These are phyloP conservation scores for Suricata suricatta DNA, from an alignment of 2,113 vertebrate genomes.

Conservation along the genomic window DNA sequence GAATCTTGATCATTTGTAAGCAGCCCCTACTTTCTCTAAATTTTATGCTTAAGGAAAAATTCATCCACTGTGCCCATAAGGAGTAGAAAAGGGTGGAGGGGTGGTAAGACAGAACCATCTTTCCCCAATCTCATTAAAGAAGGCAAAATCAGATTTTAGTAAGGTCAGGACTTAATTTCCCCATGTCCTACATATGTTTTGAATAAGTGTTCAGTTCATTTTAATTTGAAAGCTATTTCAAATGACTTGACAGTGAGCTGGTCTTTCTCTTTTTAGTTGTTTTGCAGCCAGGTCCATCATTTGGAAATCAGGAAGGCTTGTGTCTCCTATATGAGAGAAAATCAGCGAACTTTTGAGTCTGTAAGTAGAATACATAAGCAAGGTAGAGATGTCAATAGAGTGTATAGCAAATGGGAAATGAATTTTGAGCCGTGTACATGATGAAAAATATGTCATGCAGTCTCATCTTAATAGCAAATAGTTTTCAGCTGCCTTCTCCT, in stretches of 20 bases:
- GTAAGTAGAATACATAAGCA: slow-evolving; percentile 86
- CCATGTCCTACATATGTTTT: slow-evolving; percentile 25
- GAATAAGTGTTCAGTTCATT: slow-evolving; percentile 19
- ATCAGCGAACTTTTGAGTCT: slow-evolving; percentile 90
- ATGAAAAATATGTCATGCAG: not conserved
- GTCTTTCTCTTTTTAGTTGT: slow-evolving; percentile 84
- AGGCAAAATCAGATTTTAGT: not conserved
- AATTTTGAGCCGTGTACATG: not conserved
- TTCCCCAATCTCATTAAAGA: not conserved
- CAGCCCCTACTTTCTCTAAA: not conserved
- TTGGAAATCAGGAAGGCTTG: slow-evolving; percentile 91
- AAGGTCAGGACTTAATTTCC: slow-evolving; percentile 2
- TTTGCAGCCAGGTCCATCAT: slow-evolving; percentile 93
- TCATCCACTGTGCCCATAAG: not conserved
- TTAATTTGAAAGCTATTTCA: slow-evolving; percentile 59
- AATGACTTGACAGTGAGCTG: slow-evolving; percentile 40
- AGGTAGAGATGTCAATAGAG: not conserved
- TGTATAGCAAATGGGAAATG: slow-evolving; percentile 16
- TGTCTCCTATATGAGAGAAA: slow-evolving; percentile 91
- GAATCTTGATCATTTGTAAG: slow-evolving; percentile 15
- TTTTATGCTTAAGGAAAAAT: slow-evolving; percentile 27
- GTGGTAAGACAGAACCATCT: not conserved
- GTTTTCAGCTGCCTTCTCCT: slow-evolving; percentile 9
- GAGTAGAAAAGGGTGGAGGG: not conserved
- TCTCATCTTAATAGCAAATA: slow-evolving; percentile 24